A percentile compares a stretch with the other conserved stretches of the same genome.
phyloP scores from a whole-genome alignment of 2,888 invertebrate species.

The Zootermopsis nevadensis region DNA sequence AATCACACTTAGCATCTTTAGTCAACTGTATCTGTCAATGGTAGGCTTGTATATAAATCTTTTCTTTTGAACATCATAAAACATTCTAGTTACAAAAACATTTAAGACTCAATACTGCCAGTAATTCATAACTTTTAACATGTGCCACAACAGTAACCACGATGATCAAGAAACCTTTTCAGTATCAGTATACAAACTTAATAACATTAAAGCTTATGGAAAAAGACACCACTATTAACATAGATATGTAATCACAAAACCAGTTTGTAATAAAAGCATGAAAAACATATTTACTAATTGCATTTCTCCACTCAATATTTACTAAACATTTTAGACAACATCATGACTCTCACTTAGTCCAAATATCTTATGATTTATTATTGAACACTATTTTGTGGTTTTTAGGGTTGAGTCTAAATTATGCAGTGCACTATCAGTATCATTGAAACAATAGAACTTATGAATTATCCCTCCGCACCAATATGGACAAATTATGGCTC shows the following conservation, averaged over 20 bases:
- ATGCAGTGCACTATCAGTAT: too few relatives aligned
- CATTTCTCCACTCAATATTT: background rate
- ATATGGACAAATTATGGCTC: too few relatives aligned
- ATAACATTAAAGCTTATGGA: background rate
- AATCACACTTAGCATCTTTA: background rate
- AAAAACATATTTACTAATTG: background rate
- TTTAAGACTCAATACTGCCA: background rate
- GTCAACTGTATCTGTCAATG: background rate
- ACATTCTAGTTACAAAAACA: background rate
- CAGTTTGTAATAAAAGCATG: background rate
- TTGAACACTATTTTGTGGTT: constrained; percentile 17
- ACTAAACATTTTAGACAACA: too few relatives aligned
- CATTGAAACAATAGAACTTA: too few relatives aligned
- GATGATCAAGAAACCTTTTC: background rate
- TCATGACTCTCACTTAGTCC: background rate
- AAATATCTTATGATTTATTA: background rate
- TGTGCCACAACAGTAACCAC: background rate
- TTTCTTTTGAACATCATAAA: background rate
- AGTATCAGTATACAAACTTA: background rate
- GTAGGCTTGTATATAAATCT: background rate
- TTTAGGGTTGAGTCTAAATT: background rate
- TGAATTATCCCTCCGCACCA: too few relatives aligned
- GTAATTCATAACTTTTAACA: background rate
- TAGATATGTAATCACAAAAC: background rate
- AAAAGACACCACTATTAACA: background rate